phyloP scores from a whole-genome alignment of 92 coral and sea anemone species.

The Palythoa grandis region DNA sequence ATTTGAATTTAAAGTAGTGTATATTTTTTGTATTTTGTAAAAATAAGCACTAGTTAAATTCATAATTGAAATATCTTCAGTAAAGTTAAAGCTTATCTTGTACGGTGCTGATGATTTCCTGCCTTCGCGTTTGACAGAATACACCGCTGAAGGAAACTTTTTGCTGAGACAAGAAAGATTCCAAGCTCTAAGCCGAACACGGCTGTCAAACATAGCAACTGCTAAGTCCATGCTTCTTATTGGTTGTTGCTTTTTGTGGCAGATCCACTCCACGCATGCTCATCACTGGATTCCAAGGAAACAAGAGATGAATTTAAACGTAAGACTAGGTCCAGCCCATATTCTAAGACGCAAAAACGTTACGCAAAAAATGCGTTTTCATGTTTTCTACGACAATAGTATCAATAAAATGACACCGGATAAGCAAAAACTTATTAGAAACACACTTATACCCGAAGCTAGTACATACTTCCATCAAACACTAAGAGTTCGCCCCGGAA shows the following conservation, averaged over 20 bases:
- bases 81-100: background rate
- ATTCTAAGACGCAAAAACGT: constrained; percentile 64
- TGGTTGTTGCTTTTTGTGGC: constrained; percentile 35
- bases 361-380: constrained; percentile 90
- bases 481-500: constrained; percentile 80
- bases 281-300: constrained; percentile 92
- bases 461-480: constrained; percentile 86
- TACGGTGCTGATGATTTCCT: background rate
- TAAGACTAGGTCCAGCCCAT: constrained; percentile 77
- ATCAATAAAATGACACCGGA: constrained; percentile 56
- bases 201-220: background rate
- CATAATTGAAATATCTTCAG: too few species aligned
- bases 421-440: constrained; percentile 66
- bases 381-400: constrained; percentile 88
- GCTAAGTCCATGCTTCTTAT: constrained; percentile 20
- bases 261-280: constrained; percentile 59
- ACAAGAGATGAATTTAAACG: constrained; percentile 93
- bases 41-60: too few species aligned
- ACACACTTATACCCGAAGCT: constrained; percentile 92
- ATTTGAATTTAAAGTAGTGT: too few species aligned
- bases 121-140: background rate
- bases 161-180: background rate
- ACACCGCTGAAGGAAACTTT: background rate
- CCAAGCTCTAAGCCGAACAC: background rate
- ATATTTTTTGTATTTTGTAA: too few species aligned